Conservation (phyloP, 2,888 invertebrate species). For the Sphaerophoria taeniata region DNA sequence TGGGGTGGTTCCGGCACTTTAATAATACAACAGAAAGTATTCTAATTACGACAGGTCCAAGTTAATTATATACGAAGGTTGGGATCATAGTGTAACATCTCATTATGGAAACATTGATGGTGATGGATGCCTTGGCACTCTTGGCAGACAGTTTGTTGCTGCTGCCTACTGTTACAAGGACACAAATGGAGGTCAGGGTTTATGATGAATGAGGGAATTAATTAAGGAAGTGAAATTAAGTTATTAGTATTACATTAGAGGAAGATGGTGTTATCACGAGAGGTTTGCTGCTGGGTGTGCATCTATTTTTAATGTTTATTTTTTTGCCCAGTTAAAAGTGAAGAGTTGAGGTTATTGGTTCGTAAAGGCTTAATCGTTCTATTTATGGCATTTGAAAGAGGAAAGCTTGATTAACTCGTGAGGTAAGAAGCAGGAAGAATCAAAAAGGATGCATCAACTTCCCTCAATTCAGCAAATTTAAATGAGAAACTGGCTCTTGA, state of each 20-base stretch:
- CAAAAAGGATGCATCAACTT: no score
- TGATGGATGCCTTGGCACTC: conserved; percentile 22
- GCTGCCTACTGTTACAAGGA: neutral
- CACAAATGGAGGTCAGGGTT: conserved; percentile 22
- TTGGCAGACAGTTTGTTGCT: neutral
- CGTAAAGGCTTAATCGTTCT: no score
- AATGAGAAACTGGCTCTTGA: no score
- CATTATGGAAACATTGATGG: conserved; percentile 35
- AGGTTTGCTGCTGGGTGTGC: neutral
- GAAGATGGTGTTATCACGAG: conserved; percentile 12
- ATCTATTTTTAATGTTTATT: conserved; percentile 8
- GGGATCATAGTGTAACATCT: conserved; percentile 8
- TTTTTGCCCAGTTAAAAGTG: neutral
- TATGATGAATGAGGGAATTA: conserved; percentile 29
- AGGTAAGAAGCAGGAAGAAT: no score
- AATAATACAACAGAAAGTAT: conserved; percentile 47
- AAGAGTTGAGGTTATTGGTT: neutral
- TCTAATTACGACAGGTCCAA: conserved; percentile 40
- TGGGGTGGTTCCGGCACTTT: conserved; percentile 23
- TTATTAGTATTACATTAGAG: conserved; percentile 20
- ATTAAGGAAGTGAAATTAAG: conserved; percentile 16
- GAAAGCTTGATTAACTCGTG: no score
- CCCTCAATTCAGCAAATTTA: no score
- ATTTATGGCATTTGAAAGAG: no score
- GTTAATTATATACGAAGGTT: conserved; percentile 41